phyloP scores from a whole-genome alignment of 2,113 vertebrate species.

The Haplotaxodon microlepis region DNA sequence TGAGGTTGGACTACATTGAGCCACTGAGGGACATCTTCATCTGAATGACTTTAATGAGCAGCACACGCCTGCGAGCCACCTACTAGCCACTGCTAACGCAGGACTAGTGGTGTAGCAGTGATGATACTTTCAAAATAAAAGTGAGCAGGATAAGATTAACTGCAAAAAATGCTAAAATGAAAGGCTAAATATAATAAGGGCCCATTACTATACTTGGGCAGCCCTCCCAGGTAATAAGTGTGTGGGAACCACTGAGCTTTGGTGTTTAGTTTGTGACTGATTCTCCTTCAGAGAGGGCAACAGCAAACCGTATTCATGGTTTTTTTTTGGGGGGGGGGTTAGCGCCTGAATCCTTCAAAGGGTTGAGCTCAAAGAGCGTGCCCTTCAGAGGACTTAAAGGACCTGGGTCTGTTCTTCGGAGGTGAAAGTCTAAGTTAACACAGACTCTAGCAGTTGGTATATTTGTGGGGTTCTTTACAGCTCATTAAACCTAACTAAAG shows the following conservation, averaged over 20 bases:
- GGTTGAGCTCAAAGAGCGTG: background rate
- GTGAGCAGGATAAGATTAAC: background rate
- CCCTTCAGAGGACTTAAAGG: background rate
- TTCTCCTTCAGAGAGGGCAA: background rate
- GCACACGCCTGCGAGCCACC: background rate
- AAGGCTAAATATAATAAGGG: background rate
- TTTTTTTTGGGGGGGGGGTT: rapidly evolving
- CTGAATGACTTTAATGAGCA: background rate
- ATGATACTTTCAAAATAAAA: background rate
- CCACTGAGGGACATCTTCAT: background rate
- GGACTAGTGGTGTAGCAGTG: background rate
- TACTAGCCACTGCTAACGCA: background rate
- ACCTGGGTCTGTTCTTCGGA: background rate
- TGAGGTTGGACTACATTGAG: background rate
- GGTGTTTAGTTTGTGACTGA: background rate
- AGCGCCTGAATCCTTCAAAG: background rate
- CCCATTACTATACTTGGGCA: background rate
- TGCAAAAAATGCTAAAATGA: background rate
- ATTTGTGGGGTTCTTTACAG: background rate
- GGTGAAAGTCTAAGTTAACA: background rate
- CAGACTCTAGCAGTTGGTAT: background rate
- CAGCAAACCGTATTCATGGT: rapidly evolving
- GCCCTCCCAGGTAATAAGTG: background rate
- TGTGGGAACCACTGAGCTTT: background rate
- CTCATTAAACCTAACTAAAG: background rate